Evolutionary conservation across 2,888 invertebrate genomes (phyloP), one percentile per base, ranked within the genome.

Genomic region (Apocheima hispidaria): DNA sequence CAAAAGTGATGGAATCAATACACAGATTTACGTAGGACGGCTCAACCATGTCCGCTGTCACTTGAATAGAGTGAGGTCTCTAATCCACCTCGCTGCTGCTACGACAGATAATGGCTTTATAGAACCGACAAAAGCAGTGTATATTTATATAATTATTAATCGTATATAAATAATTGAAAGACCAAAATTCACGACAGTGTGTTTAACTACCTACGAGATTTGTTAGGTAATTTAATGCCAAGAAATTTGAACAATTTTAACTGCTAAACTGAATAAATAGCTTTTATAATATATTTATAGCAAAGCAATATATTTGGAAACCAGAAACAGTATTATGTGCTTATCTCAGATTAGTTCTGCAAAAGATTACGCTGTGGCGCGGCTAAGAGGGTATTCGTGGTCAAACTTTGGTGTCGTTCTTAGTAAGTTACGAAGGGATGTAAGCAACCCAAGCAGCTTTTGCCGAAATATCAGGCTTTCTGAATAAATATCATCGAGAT

Each of bases 361-460:
- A 51, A 40, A 40, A 40, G 35, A 26, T 44, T 44, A 57, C 41
- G 36, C 60, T 26, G 55, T 36, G 35, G 43, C 16, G 40, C 12
- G 33, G 33, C 43, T 50, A 26, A 43, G 57, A 57, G 58, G 59
- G 41, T 48, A 52, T 41, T 52, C 43, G 53, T 57, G 65, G 64
- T 60, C 60, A 58, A 64, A 62, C 67, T 67, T 59, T n/a, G 30
- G 16, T 44, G 46, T 48, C 20, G 26, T 10, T 36, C 16, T n/a
- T 55, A 67, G 57, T 65, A 64, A 26, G 61, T 18, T 59, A 58
- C 52, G 55, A 40, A 52, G 48, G 44, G 57, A 57, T 61, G 49
- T 55, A 38, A 52, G 50, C 38, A 57, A 21, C 28, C 33, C 21
- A 58, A 40, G 41, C 6, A 33, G 14, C 33, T 20, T 14, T 14